Evolutionary conservation across 2,888 invertebrate genomes (phyloP).

Genomic region (Syrista parreyssii): DNA sequence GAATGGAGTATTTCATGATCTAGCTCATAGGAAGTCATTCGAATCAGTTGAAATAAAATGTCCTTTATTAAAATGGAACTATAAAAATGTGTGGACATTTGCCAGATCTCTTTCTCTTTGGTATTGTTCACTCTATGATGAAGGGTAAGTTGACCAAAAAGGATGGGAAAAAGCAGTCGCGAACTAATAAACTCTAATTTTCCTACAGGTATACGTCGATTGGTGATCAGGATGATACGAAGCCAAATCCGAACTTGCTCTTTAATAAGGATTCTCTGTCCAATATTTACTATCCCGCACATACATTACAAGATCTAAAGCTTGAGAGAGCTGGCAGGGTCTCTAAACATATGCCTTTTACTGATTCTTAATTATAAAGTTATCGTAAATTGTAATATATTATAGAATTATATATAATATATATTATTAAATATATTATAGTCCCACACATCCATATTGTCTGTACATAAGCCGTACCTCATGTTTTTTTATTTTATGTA

Average conservation of each 20-base stretch:
- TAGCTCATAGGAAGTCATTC: neutral
- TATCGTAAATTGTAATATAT: too few relatives aligned
- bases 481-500: too few relatives aligned
- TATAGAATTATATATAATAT: too few relatives aligned
- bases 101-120: conserved; percentile 37
- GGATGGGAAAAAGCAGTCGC: too few relatives aligned
- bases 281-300: conserved; percentile 15
- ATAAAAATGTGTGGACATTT: conserved; percentile 37
- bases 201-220: conserved; percentile 83
- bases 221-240: conserved; percentile 83
- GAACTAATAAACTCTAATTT: neutral
- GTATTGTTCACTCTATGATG: conserved; percentile 25
- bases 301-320: conserved; percentile 14
- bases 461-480: too few relatives aligned
- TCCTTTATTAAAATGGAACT: conserved; percentile 43
- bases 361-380: too few relatives aligned
- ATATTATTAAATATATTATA: too few relatives aligned
- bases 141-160: conserved; percentile 2
- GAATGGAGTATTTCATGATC: conserved; percentile 18
- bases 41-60: conserved; percentile 26
- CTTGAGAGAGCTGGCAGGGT: neutral
- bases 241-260: conserved; percentile 74
- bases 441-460: too few relatives aligned
- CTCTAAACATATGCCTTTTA: neutral
- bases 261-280: conserved; percentile 6